A percentile compares a stretch with the other conserved stretches of the same genome.
Conservation (phyloP, 2,113 vertebrate species). For the Telmatochromis brachygnathus region DNA sequence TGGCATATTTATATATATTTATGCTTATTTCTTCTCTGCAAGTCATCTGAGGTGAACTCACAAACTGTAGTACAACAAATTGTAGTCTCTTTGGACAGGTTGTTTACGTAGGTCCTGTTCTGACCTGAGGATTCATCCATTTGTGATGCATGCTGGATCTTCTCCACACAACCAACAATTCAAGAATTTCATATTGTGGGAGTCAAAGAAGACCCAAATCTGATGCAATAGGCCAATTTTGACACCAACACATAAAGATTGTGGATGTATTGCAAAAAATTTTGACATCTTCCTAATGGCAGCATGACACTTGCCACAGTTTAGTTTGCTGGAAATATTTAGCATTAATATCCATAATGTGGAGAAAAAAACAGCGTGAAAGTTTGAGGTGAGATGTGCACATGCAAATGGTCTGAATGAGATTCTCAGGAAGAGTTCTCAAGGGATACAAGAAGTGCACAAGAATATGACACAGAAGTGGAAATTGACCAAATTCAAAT, state of each 20-base stretch:
- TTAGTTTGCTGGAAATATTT: not conserved
- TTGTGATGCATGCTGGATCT: not conserved
- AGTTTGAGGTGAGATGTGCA: not conserved
- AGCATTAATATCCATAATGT: not conserved
- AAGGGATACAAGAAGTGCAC: not conserved
- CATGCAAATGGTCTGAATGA: not conserved
- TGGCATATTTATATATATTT: not conserved
- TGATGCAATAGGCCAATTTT: not conserved
- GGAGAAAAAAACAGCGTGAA: not conserved
- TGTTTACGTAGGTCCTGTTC: not conserved
- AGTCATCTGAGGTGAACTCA: not conserved
- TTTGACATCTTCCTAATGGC: not conserved
- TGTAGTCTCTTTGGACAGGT: not conserved
- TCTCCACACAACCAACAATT: not conserved
- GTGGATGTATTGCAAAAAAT: not conserved
- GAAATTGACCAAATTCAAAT: accelerated
- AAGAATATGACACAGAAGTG: not conserved
- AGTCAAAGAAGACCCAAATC: not conserved
- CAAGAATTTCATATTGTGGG: not conserved
- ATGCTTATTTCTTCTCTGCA: not conserved
- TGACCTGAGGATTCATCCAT: not conserved
- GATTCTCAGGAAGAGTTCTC: accelerated
- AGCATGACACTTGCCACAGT: not conserved
- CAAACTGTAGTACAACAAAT: not conserved
- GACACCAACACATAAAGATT: not conserved